Conservation (phyloP, 1,140 invertebrate species). For the Lamellibrachia luymesi region DNA sequence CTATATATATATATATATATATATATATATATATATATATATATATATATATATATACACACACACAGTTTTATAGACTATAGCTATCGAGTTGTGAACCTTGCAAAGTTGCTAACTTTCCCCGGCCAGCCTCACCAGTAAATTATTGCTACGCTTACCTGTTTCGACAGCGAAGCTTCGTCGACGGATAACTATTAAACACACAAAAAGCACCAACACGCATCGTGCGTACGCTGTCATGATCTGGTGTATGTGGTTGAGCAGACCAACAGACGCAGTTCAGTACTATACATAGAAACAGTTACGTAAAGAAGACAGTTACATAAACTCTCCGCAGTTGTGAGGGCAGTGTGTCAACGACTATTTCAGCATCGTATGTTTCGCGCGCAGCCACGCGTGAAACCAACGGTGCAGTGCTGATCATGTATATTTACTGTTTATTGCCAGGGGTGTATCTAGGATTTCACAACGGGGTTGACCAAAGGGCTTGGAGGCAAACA, state of each 20-base stretch:
- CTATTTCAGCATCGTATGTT: neutral
- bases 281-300: neutral
- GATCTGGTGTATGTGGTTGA: neutral
- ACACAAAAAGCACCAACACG: neutral
- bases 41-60: no score
- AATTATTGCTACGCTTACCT: neutral
- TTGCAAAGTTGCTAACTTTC: neutral
- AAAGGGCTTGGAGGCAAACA: no score
- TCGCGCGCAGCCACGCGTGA: neutral
- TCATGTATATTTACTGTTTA: neutral
- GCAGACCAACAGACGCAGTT: no score
- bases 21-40: no score
- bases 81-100: no score
- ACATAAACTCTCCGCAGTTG: neutral
- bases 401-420: neutral
- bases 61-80: no score
- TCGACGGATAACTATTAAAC: neutral
- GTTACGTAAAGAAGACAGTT: neutral
- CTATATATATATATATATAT: no score
- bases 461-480: neutral
- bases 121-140: no score
- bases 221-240: neutral
- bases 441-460: neutral
- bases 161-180: neutral
- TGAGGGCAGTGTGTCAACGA: neutral